Evolutionary conservation across 2,113 vertebrate genomes (phyloP).

Genomic region (Alouatta palliata): DNA sequence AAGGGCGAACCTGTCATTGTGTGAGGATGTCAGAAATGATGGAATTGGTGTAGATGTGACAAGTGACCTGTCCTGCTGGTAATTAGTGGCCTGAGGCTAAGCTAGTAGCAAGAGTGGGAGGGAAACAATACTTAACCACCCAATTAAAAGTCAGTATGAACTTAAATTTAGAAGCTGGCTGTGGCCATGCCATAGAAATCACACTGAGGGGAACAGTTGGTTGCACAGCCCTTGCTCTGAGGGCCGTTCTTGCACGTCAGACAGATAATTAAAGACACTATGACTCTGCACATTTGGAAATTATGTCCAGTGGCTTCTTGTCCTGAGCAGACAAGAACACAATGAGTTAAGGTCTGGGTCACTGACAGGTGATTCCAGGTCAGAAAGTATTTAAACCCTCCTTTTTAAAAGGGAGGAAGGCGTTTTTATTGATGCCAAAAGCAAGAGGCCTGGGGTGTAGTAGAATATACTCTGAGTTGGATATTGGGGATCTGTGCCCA

Average conservation of each 20-base stretch:
- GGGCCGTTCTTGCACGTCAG: neutral
- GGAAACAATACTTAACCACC: constrained; percentile 53
- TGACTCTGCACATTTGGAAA: constrained; percentile 58
- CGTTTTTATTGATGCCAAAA: neutral
- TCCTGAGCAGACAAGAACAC: neutral
- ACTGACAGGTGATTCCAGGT: neutral
- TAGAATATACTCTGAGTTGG: neutral
- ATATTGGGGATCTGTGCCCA: neutral
- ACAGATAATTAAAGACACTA: constrained; percentile 37
- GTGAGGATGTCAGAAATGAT: constrained; percentile 43
- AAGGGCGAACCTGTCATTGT: constrained; percentile 17
- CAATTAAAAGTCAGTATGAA: constrained; percentile 71
- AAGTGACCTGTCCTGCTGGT: constrained; percentile 77
- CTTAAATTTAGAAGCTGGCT: constrained; percentile 74
- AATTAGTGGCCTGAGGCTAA: constrained; percentile 78
- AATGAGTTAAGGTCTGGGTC: neutral
- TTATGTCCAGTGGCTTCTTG: neutral
- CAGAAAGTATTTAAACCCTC: neutral
- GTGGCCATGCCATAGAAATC: constrained; percentile 12
- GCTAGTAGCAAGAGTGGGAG: constrained; percentile 66
- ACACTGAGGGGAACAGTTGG: constrained; percentile 11
- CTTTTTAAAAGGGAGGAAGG: neutral
- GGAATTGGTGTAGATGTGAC: constrained; percentile 44
- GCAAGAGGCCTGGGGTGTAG: neutral
- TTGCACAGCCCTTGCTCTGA: neutral